These are phyloP conservation scores for Luperina nickerlii DNA, from an alignment of 2,888 invertebrate genomes.

Conservation along the genomic window DNA sequence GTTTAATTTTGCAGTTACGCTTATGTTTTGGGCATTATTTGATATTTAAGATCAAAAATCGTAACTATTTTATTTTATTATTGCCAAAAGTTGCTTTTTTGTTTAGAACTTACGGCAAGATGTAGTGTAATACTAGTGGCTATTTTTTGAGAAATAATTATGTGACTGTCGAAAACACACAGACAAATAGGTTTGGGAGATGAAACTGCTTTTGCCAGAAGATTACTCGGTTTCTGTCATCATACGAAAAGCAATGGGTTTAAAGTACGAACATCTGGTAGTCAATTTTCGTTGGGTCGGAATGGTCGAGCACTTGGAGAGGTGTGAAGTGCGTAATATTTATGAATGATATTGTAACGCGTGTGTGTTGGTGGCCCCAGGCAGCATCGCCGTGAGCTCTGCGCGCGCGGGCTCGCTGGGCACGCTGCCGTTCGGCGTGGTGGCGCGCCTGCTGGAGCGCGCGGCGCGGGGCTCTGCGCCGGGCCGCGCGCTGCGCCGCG, in stretches of 20 bases:
- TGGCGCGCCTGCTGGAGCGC: constrained; percentile 94
- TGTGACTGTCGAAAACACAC: not conserved
- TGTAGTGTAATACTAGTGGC: not conserved
- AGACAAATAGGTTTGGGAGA: not conserved
- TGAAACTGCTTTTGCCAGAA: not conserved
- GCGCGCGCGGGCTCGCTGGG: constrained; percentile 79
- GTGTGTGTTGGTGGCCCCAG: constrained; percentile 60
- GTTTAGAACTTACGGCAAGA: not conserved
- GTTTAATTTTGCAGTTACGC: not conserved
- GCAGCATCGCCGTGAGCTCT: constrained; percentile 81
- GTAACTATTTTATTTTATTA: not conserved
- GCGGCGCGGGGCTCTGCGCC: constrained; percentile 92
- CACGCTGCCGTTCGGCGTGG: constrained; percentile 94
- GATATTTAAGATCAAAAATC: not conserved
- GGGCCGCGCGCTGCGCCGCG: constrained; percentile 92
- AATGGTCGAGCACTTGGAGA: too few relatives aligned
- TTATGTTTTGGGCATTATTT: not conserved
- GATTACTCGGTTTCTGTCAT: too few relatives aligned
- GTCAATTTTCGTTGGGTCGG: not conserved
- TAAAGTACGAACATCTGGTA: not conserved
- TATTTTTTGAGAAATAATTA: not conserved
- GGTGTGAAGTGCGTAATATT: not conserved
- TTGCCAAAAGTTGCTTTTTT: too few relatives aligned
- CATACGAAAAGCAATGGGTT: too few relatives aligned
- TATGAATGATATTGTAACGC: too few relatives aligned